Base-by-base conservation (phyloP, 2,888 invertebrate genomes). In the Diaprepes abbreviatus region DNA sequence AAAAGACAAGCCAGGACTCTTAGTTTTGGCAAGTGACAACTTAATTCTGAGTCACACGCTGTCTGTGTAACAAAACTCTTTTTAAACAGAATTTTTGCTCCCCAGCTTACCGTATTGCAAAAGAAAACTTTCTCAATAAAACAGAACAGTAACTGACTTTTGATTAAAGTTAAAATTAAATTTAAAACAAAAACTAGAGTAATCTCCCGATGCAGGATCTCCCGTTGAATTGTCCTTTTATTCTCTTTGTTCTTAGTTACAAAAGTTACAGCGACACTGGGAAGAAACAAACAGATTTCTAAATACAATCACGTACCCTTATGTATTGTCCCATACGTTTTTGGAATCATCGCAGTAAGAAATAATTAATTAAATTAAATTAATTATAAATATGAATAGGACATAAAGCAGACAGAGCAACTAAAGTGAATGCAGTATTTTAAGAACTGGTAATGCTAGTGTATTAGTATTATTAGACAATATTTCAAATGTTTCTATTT, bases 161-260 rank as follows among this genome's bases (percentile, higher is more conserved):
- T 63, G 63, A 63, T 63, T 63, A 63, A 63, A 63, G 63, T 63
- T 52, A 63, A 40, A 63, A 63, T 63, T 63, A 54, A 63, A 63
- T 63, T 63, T 50, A 38, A 40, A 52, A 63, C 38, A 52, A 63
- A 63, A 63, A 63, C 55, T 55, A 55, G 55, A 55, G 58, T 28
- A 59, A 59, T 45, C 19, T 45, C 31, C 5, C 16, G 33, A 33
- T 50, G 14, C 50, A 48, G 17, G 36, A 33, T 31, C 38, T 48
- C 31, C 38, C 38, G 40, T 48, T 40, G 48, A 17, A 66, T 48
- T 66, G 58, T 62, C 50, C 50, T 24, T 14, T 33, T 14, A 36
- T 36, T 62, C 21, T 50, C 48, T 60, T 48, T 60, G 45, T 48
- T 48, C 48, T n/a, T 24, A 35, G 50, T 36, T 50, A 16, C 24